Evolutionary conservation across 2,113 vertebrate species (phyloP).

Genomic region (Zapus hudsonius): DNA sequence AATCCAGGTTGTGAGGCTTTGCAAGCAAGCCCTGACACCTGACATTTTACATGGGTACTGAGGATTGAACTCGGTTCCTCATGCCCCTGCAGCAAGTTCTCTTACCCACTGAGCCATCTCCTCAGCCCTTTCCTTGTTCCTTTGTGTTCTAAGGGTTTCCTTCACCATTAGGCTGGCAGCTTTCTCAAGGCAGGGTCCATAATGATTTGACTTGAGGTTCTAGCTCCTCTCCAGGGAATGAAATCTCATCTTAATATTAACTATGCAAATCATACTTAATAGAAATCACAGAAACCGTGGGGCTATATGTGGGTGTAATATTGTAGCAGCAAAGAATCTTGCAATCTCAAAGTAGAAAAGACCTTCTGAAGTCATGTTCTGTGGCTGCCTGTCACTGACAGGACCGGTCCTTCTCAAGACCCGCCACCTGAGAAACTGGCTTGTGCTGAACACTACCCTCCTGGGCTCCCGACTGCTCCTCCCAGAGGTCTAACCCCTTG

Average conservation of each 20-base stretch:
- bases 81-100: too few relatives aligned
- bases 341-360: constrained; percentile 20
- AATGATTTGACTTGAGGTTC: not conserved
- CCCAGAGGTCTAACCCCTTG: not conserved
- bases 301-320: not conserved
- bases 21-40: too few relatives aligned
- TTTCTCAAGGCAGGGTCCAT: not conserved
- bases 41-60: not conserved
- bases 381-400: not conserved
- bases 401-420: not conserved
- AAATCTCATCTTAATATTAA: constrained; percentile 34
- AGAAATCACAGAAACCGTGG: not conserved
- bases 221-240: constrained; percentile 29
- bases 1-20: too few relatives aligned
- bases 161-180: not conserved
- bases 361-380: not conserved
- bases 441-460: not conserved
- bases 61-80: too few relatives aligned
- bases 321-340: not conserved
- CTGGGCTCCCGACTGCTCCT: not conserved
- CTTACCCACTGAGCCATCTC: too few relatives aligned
- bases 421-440: not conserved
- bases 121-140: too few relatives aligned
- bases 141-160: not conserved
- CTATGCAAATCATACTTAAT: not conserved